Evolutionary conservation across 37 sponge, comb jelly and placozoan species (phyloP), one percentile per base, ranked within the genome.

Genomic region (Aphrocallistes beatrix): DNA sequence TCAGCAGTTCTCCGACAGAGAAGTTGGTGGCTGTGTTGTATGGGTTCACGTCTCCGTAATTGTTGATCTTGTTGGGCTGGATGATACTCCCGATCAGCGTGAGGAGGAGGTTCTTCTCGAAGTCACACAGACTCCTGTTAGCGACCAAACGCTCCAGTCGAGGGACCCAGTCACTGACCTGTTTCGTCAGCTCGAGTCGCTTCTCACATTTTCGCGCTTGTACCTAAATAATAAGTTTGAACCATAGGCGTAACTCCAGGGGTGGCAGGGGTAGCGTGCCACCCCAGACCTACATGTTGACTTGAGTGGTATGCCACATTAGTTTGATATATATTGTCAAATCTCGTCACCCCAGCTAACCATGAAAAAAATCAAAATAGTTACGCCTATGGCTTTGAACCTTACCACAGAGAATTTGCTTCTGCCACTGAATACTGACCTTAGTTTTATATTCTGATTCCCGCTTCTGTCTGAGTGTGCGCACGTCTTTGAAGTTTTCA

Each of bases 91-190:
- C 91, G 19, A 93, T 93, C 23, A 93, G 81, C 60, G 91, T 83
- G 0, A 93, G 81, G 0, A 93, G 82, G 10, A 93, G 90, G 45
- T 88, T 87, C 85, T 91, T 93, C 85, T 93, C 94, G 88, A 93
- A 93, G 8, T 34, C 1, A 49, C 85, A 81, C 36, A 93, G 83
- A 0, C 86, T 82, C 39, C 94, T 81, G 28, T 88, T 89, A 32
- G 37, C 39, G 0, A 89, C 91, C 88, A 93, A 89, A n/a, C 94
- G 84, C 85, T 93, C 94, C 40, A 93, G 87, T 25, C 94, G 89
- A 23, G 94, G 94, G 0, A 91, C 48, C 91, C 91, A 91, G 13
- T 39, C 17, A 23, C 90, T 88, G 17, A 88, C 51, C 81, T 87
- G 88, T 82, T 82, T 91, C 13, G 94, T 93, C 36, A 93, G 82